Evolutionary conservation across 1,140 invertebrate species (phyloP), one percentile per base, ranked within the genome.

Genomic region (Anadara kagoshimensis): DNA sequence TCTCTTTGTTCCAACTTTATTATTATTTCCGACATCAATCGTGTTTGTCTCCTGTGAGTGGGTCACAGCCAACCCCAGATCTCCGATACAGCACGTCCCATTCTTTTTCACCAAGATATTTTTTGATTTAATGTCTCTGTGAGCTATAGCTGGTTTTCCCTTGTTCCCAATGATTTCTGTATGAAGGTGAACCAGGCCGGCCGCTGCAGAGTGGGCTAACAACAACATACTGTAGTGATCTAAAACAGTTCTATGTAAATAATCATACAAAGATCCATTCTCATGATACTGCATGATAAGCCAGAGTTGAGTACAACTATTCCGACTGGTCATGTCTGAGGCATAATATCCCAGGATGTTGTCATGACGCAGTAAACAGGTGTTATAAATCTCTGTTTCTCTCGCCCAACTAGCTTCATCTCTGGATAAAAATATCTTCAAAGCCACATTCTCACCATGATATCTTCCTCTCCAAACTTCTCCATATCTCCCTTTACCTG

Each of bases 361-460:
- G 81, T 98, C 95, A 89, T 98, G 96, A 8, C 96, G 92, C 72
- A 98, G 90, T 94, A 98, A 96, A 61, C 97, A 95, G 10, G 96
- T 97, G 87, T 97, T 96, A 90, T 98, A 99, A 69, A 98, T 98
- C 88, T 98, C 96, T 0, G 96, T 96, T 88, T 99, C 97, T 64
- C 97, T 92, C 86, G 95, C 96, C 96, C 97, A 98, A 5, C 96
- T 98, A 77, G 95, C 92, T 87, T 98, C 97, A 86, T 98, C 97
- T 14, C 96, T 91, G 16, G 96, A 97, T 11, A 95, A 95, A 89
- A 99, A 98, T 41, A 92, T 92, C 89, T 99, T 98, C 0, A 98
- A 97, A 44, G 97, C 97, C 7, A 98, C 96, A 85, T 96, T 95
- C 89, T 98, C 97, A 16, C 94, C 95, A 73, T 95, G 93, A 93